Evolutionary conservation across 2,113 vertebrate species (phyloP).

Genomic region (Xiphophorus maculatus): DNA sequence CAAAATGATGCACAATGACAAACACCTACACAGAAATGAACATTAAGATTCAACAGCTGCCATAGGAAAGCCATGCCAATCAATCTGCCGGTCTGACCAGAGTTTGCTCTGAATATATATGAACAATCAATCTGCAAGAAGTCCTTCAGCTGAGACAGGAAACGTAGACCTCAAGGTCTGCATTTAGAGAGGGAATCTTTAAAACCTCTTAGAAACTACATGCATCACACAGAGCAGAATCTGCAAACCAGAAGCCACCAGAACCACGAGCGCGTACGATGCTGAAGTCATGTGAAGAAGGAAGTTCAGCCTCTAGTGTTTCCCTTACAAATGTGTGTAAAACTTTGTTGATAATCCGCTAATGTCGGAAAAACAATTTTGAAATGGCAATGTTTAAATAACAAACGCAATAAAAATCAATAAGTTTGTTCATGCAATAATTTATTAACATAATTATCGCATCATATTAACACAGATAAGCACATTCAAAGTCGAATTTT

Average conservation of each 20-base stretch:
- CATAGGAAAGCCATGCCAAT: slow-evolving; percentile 40
- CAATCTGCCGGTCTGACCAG: slow-evolving; percentile 27
- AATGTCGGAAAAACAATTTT: too few relatives aligned
- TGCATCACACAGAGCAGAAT: too few relatives aligned
- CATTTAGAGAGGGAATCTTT: neutral
- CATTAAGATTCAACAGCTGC: slow-evolving; percentile 50
- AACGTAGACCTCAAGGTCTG: slow-evolving; percentile 4
- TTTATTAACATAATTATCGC: too few relatives aligned
- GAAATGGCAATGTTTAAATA: too few relatives aligned
- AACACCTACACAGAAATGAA: slow-evolving; percentile 31
- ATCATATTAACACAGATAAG: neutral
- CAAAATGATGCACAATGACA: neutral
- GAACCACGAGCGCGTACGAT: too few relatives aligned
- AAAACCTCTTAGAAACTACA: neutral
- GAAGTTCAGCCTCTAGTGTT: too few relatives aligned
- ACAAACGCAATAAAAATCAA: too few relatives aligned
- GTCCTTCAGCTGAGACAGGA: neutral
- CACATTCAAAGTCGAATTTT: neutral
- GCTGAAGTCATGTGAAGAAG: too few relatives aligned
- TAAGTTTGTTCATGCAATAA: too few relatives aligned
- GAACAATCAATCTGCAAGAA: slow-evolving; percentile 11
- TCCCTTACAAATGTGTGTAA: too few relatives aligned
- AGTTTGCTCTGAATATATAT: slow-evolving; percentile 35
- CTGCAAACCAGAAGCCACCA: too few relatives aligned
- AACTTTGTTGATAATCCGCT: too few relatives aligned